Percentiles rank a stretch among this genome's conserved stretches.
phyloP scores from a whole-genome alignment of 92 coral and sea anemone species.

The Anthopleura xanthogrammica region DNA sequence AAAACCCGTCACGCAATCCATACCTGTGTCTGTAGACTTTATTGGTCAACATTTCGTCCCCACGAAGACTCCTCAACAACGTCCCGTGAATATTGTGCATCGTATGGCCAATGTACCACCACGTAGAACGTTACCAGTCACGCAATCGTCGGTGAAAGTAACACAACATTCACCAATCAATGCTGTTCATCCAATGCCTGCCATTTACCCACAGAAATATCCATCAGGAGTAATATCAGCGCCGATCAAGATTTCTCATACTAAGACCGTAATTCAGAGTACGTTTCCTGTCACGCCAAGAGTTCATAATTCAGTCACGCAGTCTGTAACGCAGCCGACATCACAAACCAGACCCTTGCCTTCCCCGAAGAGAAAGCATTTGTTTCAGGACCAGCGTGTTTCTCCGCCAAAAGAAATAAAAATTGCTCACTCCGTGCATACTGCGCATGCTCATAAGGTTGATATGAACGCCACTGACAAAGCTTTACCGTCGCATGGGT shows the following conservation, averaged over 20 bases:
- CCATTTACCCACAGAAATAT: conserved; percentile 17
- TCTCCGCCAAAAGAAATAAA: conserved; percentile 11
- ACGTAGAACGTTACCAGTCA: conserved; percentile 15
- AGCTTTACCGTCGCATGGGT: neutral
- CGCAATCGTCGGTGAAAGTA: conserved; percentile 19
- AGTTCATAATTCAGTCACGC: neutral
- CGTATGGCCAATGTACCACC: conserved; percentile 12
- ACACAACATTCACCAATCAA: conserved; percentile 21
- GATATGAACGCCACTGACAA: neutral
- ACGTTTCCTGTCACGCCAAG: neutral
- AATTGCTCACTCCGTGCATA: conserved; percentile 1
- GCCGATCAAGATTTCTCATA: conserved; percentile 10
- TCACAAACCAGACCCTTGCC: conserved; percentile 2
- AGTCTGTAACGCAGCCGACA: conserved; percentile 11
- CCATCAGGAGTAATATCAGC: conserved; percentile 18
- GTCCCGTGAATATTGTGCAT: conserved; percentile 3
- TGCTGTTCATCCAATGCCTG: conserved; percentile 21
- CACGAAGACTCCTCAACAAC: conserved; percentile 8
- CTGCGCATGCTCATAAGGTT: conserved; percentile 12
- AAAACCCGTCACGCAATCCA: conserved; percentile 35
- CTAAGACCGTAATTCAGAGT: conserved; percentile 1
- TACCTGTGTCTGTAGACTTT: conserved; percentile 16
- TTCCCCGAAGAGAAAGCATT: conserved; percentile 17
- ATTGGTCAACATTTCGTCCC: conserved; percentile 14
- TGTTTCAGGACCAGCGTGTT: conserved; percentile 21